Conservation (phyloP, 2,888 invertebrate genomes). For the Eupithecia abbreviata region DNA sequence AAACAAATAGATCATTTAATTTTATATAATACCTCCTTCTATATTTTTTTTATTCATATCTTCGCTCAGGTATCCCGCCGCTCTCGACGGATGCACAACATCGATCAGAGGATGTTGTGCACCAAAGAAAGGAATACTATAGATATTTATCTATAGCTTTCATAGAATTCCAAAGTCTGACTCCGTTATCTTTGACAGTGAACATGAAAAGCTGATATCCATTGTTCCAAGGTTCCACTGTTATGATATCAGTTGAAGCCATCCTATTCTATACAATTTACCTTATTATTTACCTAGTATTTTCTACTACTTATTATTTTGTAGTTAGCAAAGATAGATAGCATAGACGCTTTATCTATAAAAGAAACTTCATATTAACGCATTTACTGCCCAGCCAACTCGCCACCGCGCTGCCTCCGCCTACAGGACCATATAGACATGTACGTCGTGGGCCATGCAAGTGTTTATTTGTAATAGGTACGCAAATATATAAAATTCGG, state of each 20-base stretch:
- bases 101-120: neutral
- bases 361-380: neutral
- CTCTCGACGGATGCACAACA: too few relatives aligned
- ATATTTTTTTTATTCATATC: too few relatives aligned
- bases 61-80: too few relatives aligned
- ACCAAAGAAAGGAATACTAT: neutral
- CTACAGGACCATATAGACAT: too few relatives aligned
- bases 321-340: neutral
- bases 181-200: conserved; percentile 4
- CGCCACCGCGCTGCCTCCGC: too few relatives aligned
- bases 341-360: neutral
- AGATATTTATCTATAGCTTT: neutral
- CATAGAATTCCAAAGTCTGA: neutral
- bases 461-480: too few relatives aligned
- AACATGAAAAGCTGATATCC: conserved; percentile 1
- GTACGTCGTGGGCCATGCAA: too few relatives aligned
- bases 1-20: too few relatives aligned
- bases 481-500: too few relatives aligned
- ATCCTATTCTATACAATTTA: neutral
- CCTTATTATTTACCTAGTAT: neutral
- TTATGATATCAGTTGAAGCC: neutral
- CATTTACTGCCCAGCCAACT: too few relatives aligned
- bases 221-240: neutral
- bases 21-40: too few relatives aligned
- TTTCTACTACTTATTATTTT: neutral